A percentile compares a stretch with the other conserved stretches of the same genome.
Evolutionary conservation across 2,797 vertebrate species (phyloP).

Genomic region (Poecilia picta): DNA sequence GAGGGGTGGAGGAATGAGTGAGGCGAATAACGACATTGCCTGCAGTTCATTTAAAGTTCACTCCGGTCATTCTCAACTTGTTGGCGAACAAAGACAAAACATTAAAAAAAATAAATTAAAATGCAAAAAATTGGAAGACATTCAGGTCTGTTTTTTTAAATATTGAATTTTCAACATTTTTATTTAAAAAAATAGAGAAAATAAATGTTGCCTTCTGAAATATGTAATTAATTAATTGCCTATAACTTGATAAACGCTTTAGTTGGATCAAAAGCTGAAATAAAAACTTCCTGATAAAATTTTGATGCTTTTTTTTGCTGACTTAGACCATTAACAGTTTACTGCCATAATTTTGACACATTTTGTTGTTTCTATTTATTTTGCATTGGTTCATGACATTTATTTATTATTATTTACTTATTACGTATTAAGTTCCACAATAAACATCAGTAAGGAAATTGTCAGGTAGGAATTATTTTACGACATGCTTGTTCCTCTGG

Average conservation of each 20-base stretch:
- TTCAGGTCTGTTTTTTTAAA: not conserved
- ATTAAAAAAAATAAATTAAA: not conserved
- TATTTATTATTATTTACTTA: too few relatives aligned
- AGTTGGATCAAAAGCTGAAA: not conserved
- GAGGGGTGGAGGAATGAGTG: not conserved
- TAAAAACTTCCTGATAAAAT: not conserved
- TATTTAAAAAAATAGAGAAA: not conserved
- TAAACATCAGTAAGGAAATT: too few relatives aligned
- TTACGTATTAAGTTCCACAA: too few relatives aligned
- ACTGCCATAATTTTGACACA: too few relatives aligned
- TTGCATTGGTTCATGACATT: too few relatives aligned
- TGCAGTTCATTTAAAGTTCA: not conserved
- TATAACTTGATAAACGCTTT: not conserved
- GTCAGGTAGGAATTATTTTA: too few relatives aligned
- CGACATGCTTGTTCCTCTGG: too few relatives aligned
- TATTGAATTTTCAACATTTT: not conserved
- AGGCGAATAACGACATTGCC: not conserved
- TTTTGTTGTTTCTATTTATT: too few relatives aligned
- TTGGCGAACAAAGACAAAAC: not conserved
- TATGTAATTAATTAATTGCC: not conserved
- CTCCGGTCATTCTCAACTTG: not conserved
- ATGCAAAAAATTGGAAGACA: not conserved
- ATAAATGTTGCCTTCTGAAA: not conserved
- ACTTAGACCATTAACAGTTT: too few relatives aligned
- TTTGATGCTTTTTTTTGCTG: not conserved